Evolutionary conservation across 2,888 invertebrate genomes (phyloP), one percentile per base, ranked within the genome.

Genomic region (Strigamia maritima): DNA sequence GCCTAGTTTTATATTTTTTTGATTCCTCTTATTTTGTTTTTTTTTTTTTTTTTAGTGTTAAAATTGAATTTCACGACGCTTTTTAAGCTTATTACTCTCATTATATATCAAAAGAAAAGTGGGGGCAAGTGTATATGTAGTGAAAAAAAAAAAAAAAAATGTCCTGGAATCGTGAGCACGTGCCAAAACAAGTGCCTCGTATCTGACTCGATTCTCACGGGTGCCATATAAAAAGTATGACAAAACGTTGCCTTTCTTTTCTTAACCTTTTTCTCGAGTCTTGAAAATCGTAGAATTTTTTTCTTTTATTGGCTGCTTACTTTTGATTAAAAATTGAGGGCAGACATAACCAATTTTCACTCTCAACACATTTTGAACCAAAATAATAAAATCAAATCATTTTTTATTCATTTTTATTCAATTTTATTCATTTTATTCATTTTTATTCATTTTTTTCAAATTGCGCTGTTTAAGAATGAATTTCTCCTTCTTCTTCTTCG

Each of bases 201-300:
- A 60, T 22, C 60, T 60, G 60, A 60, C 60, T 60, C 22, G 60
- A 60, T 60, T 60, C 60, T 60, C 60, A 60, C 60, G 60, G 24
- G 60, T 60, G 60, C 60, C 60, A 60, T 60, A 60, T 60, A 60
- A 60, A 60, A 60, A 60, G 60, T 60, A 60, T 60, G 60, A 60
- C 60, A 60, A 60, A 60, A 60, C 24, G 60, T 60, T 60, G 22
- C 60, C 60, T 60, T 19, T 60, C 60, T 6, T 8, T 60, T 60
- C 60, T 60, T 60, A 60, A 60, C 60, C 2, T 12, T 60, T 60
- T 60, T 60, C 16, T 24, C 22, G 7, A 60, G 22, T 60, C 60
- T 60, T 60, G 60, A 60, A 60, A 19, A 60, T 60, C 60, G 22
- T 24, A 3, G 22, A 60, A 3, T 19, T 60, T 60, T 60, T 60